Base-by-base conservation (phyloP, 2,888 invertebrate species). In the Petrolisthes manimaculis region DNA sequence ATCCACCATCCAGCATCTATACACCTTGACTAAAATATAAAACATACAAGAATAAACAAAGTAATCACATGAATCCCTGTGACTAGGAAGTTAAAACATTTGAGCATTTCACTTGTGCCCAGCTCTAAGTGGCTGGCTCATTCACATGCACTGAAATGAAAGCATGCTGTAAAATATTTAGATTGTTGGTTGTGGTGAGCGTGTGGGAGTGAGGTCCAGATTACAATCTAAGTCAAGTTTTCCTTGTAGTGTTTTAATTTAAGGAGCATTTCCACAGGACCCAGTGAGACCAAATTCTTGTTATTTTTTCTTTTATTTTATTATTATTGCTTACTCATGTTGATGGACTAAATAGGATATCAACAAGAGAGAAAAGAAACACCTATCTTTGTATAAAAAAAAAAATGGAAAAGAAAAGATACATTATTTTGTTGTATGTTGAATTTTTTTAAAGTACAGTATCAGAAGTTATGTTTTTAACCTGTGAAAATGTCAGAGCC, bases 181-280 rank as follows among this genome's bases (percentile, higher is more conserved):
- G 37, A 37, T 37, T 37, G 53, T 79, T 61, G 51, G 12, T 37
- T 69, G 12, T 56, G 69, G 67, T 82, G 82, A n/a, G 67, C n/a
- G 69, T 69, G 14, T 18, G 61, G n/a, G 71, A 53, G 67, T 74
- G 84, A 88, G 79, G 79, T 55, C 84, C 79, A 84, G 84, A 81
- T 74, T 88, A 88, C 88, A 88, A 88, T 88, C 88, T 88, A 88
- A 88, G 88, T 88, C 88, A 88, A 88, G 81, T 88, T 88, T 88
- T 81, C 81, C 84, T n/a, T 88, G 87, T 88, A 88, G 88, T 84
- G 77, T 88, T 88, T 51, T 88, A 84, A 81, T 84, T 75, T 87
- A 84, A 84, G 83, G 55, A 87, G 71, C 79, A 87, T 84, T 84
- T 83, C 56, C 83, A 87, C 80, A 87, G 87, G 83, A 87, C 77